Evolutionary conservation across 2,113 vertebrate species (phyloP).

Genomic region (Regulus satrapa): DNA sequence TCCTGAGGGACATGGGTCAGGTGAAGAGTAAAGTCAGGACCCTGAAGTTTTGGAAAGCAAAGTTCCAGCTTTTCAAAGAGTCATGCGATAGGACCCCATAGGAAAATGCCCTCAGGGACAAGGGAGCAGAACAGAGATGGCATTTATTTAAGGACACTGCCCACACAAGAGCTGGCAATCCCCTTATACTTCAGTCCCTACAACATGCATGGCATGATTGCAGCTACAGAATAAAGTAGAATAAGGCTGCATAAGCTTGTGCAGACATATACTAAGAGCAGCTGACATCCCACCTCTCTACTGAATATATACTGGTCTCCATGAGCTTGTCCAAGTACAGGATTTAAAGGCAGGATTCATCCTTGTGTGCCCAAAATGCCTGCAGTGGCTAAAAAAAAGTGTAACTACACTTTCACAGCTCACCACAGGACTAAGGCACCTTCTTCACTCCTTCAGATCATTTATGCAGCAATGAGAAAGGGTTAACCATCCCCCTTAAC

Average conservation of each 20-base stretch:
- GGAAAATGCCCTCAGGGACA: not conserved
- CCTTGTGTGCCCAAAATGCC: not conserved
- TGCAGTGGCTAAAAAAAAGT: not conserved
- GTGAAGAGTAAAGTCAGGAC: not conserved
- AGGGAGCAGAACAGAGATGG: not conserved
- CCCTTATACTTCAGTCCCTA: not conserved
- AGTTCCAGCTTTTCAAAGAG: not conserved
- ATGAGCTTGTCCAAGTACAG: not conserved
- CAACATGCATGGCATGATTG: fast-evolving
- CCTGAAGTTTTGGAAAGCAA: not conserved
- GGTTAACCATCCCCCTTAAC: not conserved
- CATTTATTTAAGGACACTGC: not conserved
- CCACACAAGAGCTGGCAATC: not conserved
- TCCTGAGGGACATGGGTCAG: not conserved
- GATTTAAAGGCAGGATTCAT: not conserved
- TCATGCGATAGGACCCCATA: not conserved
- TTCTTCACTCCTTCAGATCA: not conserved
- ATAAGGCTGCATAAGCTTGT: not conserved
- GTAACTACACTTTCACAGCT: not conserved
- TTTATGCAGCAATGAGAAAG: not conserved
- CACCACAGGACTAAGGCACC: not conserved
- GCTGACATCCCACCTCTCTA: not conserved
- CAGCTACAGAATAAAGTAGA: not conserved
- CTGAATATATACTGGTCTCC: not conserved
- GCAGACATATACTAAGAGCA: not conserved